Evolutionary conservation across 2,113 vertebrate species (phyloP), one percentile per base, ranked within the genome.

Genomic region (Poeciliopsis occidentalis): DNA sequence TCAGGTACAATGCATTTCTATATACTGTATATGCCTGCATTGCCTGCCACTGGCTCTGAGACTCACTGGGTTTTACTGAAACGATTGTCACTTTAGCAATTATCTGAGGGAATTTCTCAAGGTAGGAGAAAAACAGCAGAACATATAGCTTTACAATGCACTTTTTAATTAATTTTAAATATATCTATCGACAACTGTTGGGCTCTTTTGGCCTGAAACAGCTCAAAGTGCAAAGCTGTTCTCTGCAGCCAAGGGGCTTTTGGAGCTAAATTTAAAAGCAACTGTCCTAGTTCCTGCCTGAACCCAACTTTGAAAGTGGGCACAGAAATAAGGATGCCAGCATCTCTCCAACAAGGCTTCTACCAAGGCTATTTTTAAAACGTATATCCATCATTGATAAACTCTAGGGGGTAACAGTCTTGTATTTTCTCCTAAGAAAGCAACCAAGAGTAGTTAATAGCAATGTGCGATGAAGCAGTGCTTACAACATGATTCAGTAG

Each of bases 201-300:
- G 73, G 74, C 81, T 84, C 72, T 80, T 67, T 47, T 34, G 61
- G 81, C 63, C 82, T 80, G 73, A 91, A 87, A 89, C 80, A 80
- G 84, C 86, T 89, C 84, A 64, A 47, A 57, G 51, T 57, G 87
- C 80, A 92, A 88, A 92, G 93, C 90, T 90, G 89, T 78, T 92
- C 89, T 86, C 88, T 62, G 83, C 81, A 89, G 92, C 89, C 80
- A 62, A 44, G 87, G 90, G 90, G 86, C 86, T 83, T 82, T 88
- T 79, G 85, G 80, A 87, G 89, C 92, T 94, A 94, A 93, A 92
- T 93, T 94, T 94, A 93, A 94, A 91, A 94, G 87, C 64, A 62
- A 83, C 62, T 90, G 94, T 75, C 94, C 93, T 89, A 95, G 78
- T 91, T 95, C 87, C 67, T 79, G 82, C 51, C 67, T 82, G 80